phyloP scores from a whole-genome alignment of 1,140 invertebrate genomes.

The Drosophila sechellia region DNA sequence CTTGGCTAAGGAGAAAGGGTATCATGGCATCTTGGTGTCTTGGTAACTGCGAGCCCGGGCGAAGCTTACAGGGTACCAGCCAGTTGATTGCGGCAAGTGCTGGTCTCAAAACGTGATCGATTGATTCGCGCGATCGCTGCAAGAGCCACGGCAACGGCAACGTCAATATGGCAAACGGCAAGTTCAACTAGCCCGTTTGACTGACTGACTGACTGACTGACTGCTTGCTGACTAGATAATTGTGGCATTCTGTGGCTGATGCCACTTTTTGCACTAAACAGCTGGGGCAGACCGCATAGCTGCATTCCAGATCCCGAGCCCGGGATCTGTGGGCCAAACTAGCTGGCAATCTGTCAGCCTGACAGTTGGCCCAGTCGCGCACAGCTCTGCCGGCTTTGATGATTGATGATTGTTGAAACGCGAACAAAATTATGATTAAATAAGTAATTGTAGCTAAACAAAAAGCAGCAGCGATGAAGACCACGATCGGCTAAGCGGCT shows the following conservation, averaged over 20 bases:
- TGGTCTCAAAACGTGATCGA: slow-evolving; percentile 81
- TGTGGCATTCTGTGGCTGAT: slow-evolving; percentile 77
- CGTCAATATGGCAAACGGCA: slow-evolving; percentile 39
- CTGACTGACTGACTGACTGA: slow-evolving; percentile 83
- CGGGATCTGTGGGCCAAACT: slow-evolving; percentile 43
- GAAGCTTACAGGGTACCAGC: slow-evolving; percentile 22
- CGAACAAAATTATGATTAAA: slow-evolving; percentile 84
- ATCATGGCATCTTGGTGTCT: slow-evolving; percentile 7
- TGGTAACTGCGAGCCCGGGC: too few species aligned
- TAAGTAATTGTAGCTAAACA: slow-evolving; percentile 83
- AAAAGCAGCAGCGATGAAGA: slow-evolving; percentile 61
- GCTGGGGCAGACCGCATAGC: slow-evolving; percentile 61
- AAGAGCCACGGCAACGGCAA: slow-evolving; percentile 23
- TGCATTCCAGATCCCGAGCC: slow-evolving; percentile 63
- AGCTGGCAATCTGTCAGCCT: slow-evolving; percentile 81
- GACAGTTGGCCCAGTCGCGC: slow-evolving; percentile 81
- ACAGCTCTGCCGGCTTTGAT: slow-evolving; percentile 73
- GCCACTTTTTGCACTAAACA: slow-evolving; percentile 76
- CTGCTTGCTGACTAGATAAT: slow-evolving; percentile 84
- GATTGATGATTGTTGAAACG: slow-evolving; percentile 84
- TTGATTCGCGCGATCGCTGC: slow-evolving; percentile 80
- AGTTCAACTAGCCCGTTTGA: slow-evolving; percentile 83
- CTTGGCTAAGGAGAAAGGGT: slow-evolving; percentile 6
- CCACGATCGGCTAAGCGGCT: slow-evolving; percentile 48
- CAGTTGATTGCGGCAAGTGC: slow-evolving; percentile 27